These are phyloP conservation scores for Eumeta japonica DNA, from an alignment of 1,140 invertebrate species.

Conservation along the genomic window DNA sequence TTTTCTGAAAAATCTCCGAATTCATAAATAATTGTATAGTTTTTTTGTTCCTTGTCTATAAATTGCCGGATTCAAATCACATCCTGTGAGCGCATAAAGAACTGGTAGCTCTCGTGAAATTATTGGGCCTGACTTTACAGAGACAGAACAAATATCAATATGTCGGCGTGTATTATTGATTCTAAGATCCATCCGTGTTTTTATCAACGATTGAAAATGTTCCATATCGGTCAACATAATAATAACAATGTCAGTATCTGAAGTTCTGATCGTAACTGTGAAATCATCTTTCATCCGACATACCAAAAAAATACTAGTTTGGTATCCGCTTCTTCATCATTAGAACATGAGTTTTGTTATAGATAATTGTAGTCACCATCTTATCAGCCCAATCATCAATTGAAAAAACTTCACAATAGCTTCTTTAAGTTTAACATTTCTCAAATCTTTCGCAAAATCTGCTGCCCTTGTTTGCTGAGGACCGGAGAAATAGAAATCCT, in stretches of 20 bases:
- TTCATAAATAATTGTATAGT: conserved; percentile 9
- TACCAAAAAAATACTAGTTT: conserved; percentile 21
- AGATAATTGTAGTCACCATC: conserved; percentile 13
- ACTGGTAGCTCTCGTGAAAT: conserved; percentile 9
- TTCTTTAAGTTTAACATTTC: conserved; percentile 29
- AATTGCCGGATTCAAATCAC: conserved; percentile 20
- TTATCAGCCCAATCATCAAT: conserved; percentile 19
- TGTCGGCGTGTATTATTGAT: conserved; percentile 12
- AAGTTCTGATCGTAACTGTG: conserved; percentile 17
- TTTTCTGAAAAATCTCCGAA: conserved; percentile 7
- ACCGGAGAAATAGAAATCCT: conserved; percentile 20
- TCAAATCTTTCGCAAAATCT: conserved; percentile 23
- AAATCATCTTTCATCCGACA: conserved; percentile 14
- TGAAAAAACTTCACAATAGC: conserved; percentile 28
- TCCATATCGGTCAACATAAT: conserved; percentile 28
- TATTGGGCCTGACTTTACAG: no score
- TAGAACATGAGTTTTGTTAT: conserved; percentile 15
- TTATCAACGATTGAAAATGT: conserved; percentile 13
- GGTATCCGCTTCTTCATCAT: conserved; percentile 28
- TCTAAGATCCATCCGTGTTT: conserved; percentile 17
- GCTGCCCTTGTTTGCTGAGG: conserved; percentile 14
- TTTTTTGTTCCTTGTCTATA: conserved; percentile 14
- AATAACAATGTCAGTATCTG: conserved; percentile 22
- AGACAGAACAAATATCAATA: no score
- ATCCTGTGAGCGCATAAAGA: conserved; percentile 19